Evolutionary conservation across 2,797 vertebrate species (phyloP).

Genomic region (Macroramphosus scolopax): DNA sequence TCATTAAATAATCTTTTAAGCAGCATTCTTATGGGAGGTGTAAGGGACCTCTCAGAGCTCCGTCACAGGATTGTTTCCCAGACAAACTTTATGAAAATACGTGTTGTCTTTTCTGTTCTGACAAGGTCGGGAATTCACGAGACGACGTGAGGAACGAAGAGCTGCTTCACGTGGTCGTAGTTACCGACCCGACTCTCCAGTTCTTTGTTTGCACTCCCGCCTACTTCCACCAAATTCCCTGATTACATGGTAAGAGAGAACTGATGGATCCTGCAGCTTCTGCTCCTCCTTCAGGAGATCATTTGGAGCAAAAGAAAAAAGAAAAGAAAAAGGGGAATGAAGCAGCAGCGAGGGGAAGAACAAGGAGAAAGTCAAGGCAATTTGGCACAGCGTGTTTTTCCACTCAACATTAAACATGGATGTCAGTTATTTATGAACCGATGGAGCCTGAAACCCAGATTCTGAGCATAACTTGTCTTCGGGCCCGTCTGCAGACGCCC

Average conservation of each 20-base stretch:
- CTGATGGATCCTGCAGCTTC: constrained; percentile 14
- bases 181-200: too few relatives aligned
- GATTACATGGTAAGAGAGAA: too few relatives aligned
- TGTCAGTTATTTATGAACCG: constrained; percentile 43
- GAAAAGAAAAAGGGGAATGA: constrained; percentile 22
- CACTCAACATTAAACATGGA: constrained; percentile 43
- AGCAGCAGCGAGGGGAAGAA: constrained; percentile 26
- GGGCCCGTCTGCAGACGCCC: too few relatives aligned
- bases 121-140: too few relatives aligned
- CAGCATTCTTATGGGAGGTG: constrained; percentile 38
- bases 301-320: too few relatives aligned
- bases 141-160: too few relatives aligned
- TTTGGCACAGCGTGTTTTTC: constrained; percentile 32
- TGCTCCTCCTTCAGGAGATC: too few relatives aligned
- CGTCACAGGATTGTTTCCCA: constrained; percentile 2
- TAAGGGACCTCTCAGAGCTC: constrained; percentile 36
- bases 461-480: too few relatives aligned
- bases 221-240: too few relatives aligned
- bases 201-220: too few relatives aligned
- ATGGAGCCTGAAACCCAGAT: constrained; percentile 8
- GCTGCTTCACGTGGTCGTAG: too few relatives aligned
- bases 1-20: constrained; percentile 58
- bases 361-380: constrained; percentile 24
- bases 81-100: neutral
- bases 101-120: too few relatives aligned